Conservation (phyloP, 2,797 vertebrate species). For the Danio choprae region DNA sequence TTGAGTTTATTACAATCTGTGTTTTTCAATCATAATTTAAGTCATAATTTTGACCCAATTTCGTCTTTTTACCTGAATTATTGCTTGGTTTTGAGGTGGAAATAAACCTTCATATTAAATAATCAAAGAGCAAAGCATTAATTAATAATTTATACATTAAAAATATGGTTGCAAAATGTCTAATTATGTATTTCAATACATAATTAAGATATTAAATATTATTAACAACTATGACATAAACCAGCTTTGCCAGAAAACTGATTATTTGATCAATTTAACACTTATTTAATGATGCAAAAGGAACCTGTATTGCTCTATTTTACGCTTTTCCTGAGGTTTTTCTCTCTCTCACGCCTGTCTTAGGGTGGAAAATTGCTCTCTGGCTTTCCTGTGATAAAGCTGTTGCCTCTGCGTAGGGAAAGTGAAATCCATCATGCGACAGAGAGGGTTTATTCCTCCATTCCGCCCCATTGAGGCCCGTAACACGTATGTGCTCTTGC, state of each 20-base stretch:
- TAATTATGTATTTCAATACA: no score
- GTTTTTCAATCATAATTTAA: no score
- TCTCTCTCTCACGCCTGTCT: slow-evolving; percentile 48
- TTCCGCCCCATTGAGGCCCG: slow-evolving; percentile 71
- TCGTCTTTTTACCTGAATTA: no score
- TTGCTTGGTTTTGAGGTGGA: no score
- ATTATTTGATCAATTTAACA: slow-evolving; percentile 13
- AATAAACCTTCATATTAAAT: no score
- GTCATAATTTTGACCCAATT: no score
- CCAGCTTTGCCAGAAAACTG: neutral
- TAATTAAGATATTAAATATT: slow-evolving; percentile 15
- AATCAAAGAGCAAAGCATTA: no score
- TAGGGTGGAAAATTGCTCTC: slow-evolving; percentile 67
- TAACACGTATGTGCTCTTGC: slow-evolving; percentile 69
- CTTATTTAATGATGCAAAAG: neutral
- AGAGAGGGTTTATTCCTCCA: slow-evolving; percentile 68
- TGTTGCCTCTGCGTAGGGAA: slow-evolving; percentile 73
- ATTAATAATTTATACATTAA: no score
- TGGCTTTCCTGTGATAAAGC: slow-evolving; percentile 77
- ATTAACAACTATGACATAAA: no score
- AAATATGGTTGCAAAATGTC: no score
- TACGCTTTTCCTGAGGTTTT: slow-evolving; percentile 66
- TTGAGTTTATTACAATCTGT: no score
- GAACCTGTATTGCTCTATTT: slow-evolving; percentile 65
- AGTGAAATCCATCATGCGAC: slow-evolving; percentile 74